Evolutionary conservation across 1,140 invertebrate species (phyloP), one percentile per base, ranked within the genome.

Genomic region (Proales similis): DNA sequence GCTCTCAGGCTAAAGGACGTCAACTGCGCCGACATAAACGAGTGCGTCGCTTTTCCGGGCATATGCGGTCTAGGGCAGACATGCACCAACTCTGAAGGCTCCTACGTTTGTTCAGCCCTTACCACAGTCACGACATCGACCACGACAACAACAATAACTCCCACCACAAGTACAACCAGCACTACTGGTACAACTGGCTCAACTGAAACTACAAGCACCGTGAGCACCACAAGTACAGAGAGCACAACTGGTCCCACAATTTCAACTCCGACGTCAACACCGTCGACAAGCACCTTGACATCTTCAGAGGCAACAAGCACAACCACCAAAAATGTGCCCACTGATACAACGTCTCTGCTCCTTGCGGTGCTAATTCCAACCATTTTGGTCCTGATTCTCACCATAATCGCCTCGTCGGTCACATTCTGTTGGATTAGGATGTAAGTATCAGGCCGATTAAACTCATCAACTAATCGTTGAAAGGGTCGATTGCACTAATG

Each of bases 321-420:
- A 7, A 22, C 9, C 12, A 12, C 33, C 26, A 38, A 33, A 7
- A 22, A 33, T 27, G 4, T 24, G 14, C 29, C 36, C 11, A 33
- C 38, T 24, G 51, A 57, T 17, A 42, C 42, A 12, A 57, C 51
- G 3, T 36, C 38, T n/a, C 22, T 57, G 14, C 17, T 57, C 7
- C 51, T 57, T 7, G 51, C 45, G 5, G 45, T 57, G 17, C 38
- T 57, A 0, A 12, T 57, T 5, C 51, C 51, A 9, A 57, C 45
- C 19, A 27, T 57, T 17, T 36, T 17, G 7, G 51, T 57, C 17
- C 12, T 57, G 30, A 42, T 57, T 26, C 22, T 57, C 3, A n/a
- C 33, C 9, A 20, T 57, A 3, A 14, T 42, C 17, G 51, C 51
- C 3, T 36, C 38, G 20, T 42, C 38, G 12, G 19, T 57, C 7